Conservation (phyloP, 2,888 invertebrate genomes). For the Heteromurus nitidus region DNA sequence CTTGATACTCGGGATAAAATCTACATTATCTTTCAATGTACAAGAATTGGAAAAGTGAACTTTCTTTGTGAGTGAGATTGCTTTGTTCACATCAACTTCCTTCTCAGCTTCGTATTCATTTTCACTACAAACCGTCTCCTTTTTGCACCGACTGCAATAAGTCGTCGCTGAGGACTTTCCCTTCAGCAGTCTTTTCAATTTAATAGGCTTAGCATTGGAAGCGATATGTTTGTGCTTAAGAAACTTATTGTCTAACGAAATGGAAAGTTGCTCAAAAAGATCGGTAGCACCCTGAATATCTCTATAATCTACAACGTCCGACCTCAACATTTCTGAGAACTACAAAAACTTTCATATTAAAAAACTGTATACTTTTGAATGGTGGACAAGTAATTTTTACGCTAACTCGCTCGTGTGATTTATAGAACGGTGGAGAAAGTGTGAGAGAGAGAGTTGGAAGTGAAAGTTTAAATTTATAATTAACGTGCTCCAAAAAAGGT, state of each 20-base stretch:
- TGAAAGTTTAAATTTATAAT: conserved; percentile 24
- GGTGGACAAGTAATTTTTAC: neutral
- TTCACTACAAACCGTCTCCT: conserved; percentile 21
- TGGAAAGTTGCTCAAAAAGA: conserved; percentile 33
- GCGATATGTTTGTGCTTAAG: conserved; percentile 30
- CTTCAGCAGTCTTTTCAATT: conserved; percentile 39
- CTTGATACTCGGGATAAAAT: no score
- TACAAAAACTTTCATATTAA: neutral
- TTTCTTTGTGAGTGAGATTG: conserved; percentile 9
- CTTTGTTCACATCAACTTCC: conserved; percentile 52
- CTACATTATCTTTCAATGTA: no score
- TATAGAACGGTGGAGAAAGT: neutral
- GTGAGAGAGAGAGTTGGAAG: neutral
- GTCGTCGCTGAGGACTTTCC: neutral
- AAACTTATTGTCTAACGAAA: conserved; percentile 40
- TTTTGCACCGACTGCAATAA: conserved; percentile 44
- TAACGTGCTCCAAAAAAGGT: neutral
- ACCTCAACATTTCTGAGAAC: conserved; percentile 29
- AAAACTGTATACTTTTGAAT: neutral
- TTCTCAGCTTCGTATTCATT: conserved; percentile 16
- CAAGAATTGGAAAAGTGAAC: conserved; percentile 23
- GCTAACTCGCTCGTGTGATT: neutral
- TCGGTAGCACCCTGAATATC: conserved; percentile 37
- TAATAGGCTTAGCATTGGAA: conserved; percentile 18
- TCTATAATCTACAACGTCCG: neutral